These are phyloP conservation scores for Acrobasis repandana DNA, from an alignment of 2,888 invertebrate species.

Conservation along the genomic window DNA sequence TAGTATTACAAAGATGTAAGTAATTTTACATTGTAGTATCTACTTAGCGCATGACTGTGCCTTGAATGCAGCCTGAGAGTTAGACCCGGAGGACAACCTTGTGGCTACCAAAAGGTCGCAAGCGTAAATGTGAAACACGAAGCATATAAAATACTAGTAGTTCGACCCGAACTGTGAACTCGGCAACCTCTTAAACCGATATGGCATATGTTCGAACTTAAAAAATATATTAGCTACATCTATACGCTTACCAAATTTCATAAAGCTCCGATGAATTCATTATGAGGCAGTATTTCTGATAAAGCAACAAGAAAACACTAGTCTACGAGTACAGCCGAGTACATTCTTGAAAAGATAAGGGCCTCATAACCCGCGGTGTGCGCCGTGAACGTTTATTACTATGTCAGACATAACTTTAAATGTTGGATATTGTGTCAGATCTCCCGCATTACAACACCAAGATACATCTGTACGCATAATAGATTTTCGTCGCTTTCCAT, in stretches of 20 bases:
- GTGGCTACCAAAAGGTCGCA: too few relatives aligned
- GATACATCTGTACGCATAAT: slow-evolving; percentile 24
- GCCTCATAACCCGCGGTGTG: slow-evolving; percentile 31
- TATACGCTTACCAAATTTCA: too few relatives aligned
- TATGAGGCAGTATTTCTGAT: background rate
- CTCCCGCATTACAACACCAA: slow-evolving; percentile 21
- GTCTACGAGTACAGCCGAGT: slow-evolving; percentile 26
- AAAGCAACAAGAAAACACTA: slow-evolving; percentile 27
- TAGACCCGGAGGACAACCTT: too few relatives aligned
- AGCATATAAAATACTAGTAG: too few relatives aligned
- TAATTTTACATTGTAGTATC: background rate
- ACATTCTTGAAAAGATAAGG: slow-evolving; percentile 30
- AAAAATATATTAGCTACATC: too few relatives aligned
- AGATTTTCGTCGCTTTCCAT: slow-evolving; percentile 16
- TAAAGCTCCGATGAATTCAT: too few relatives aligned
- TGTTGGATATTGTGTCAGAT: slow-evolving; percentile 22
- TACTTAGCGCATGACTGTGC: background rate
- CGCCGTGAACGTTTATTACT: slow-evolving; percentile 24
- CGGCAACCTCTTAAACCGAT: too few relatives aligned
- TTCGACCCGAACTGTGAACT: too few relatives aligned
- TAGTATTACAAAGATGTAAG: background rate
- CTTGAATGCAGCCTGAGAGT: too few relatives aligned
- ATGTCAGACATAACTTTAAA: slow-evolving; percentile 26
- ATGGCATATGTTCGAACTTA: too few relatives aligned
- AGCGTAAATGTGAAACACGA: too few relatives aligned